Evolutionary conservation across 1,140 invertebrate genomes (phyloP), one percentile per base, ranked within the genome.

Genomic region (Drosophila teissieri): DNA sequence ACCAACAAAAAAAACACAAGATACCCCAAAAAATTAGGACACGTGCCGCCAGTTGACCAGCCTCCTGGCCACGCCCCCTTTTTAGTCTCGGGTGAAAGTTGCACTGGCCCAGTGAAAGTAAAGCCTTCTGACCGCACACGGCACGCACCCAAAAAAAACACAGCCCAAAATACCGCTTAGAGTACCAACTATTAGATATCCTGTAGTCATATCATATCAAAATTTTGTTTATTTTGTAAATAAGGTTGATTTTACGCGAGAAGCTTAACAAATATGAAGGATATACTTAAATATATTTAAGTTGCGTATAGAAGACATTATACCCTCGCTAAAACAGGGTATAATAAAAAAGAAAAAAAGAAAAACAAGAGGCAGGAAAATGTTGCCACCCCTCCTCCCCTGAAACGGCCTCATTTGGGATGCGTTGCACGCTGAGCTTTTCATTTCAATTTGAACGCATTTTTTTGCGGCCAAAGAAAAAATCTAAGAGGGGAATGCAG

Each of bases 41-140:
- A 88, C 85, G 83, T 91, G 89, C 80, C 81, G 77, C 84, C 81
- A 77, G 84, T 88, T 88, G 83, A 88, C 84, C 83, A 82, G 52
- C 53, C 54, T 45, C 34, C 40, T 34, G 15, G 48, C 81, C 49
- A 76, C 61, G 19, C 55, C 56, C 37, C 19, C 58, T 51, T 34
- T 49, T 39, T 4, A 22, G 14, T 17, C 22, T 51, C 45, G 51
- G 64, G 78, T 58, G 77, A 74, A 85, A 80, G 79, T 82, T 86
- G 82, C 73, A 81, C 56, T 49, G 40, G 14, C 39, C 58, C 65
- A 85, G 83, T 79, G 83, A 81, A 76, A 82, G 83, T 79, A 78
- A 81, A 80, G 79, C 75, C 67, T 42, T 77, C 61, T 45, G 77
- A 80, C 76, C 54, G 60, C 83, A 83, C 82, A 63, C 54, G 83